Base-by-base conservation (phyloP, 2,888 invertebrate species). In the Dynastes maya region DNA sequence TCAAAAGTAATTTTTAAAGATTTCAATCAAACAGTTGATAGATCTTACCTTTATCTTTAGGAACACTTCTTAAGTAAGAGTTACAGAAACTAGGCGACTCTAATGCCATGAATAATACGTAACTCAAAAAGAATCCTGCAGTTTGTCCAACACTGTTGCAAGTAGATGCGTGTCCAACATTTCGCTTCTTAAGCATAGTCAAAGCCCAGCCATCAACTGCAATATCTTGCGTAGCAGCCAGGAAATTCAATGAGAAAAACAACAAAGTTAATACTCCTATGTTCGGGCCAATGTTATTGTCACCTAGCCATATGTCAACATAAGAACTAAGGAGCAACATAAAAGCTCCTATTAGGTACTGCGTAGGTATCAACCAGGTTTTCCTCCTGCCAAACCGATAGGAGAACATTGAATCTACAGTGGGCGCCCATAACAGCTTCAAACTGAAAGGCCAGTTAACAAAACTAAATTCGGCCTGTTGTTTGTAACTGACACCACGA, bases 151-250 rank as follows among this genome's bases (percentile, higher is more conserved):
- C 97, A 84, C 97, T 96, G 87, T 99, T 99, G 87, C 99, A 99
- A 0, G 99, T 99, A 1, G 99, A 99, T 0, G 99, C 99, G 90
- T 99, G 98, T 1, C 97, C 98, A 3, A 99, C 98, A 90, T 99
- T 99, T 84, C 94, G 91, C 93, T 97, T 95, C 86, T 97, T 96
- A 1, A 99, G 90, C 98, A 99, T 99, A 0, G 99, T 99, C 11
- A 99, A 90, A 0, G 99, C 99, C 99, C 99, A 99, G 29, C 99
- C 99, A 90, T 99, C 99, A 0, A 99, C 99, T 16, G 98, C 99
- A 85, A 99, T 98, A 88, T 99, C 99, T 90, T 99, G 99, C 1
- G 99, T 99, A 1, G 99, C 99, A 4, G 99, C 99, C 84, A 99
- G 90, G 86, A 99, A 98, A 86, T 98, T 99, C 2, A 99, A 90